Evolutionary conservation across 2,113 vertebrate species (phyloP).

Genomic region (Chitala chitala): DNA sequence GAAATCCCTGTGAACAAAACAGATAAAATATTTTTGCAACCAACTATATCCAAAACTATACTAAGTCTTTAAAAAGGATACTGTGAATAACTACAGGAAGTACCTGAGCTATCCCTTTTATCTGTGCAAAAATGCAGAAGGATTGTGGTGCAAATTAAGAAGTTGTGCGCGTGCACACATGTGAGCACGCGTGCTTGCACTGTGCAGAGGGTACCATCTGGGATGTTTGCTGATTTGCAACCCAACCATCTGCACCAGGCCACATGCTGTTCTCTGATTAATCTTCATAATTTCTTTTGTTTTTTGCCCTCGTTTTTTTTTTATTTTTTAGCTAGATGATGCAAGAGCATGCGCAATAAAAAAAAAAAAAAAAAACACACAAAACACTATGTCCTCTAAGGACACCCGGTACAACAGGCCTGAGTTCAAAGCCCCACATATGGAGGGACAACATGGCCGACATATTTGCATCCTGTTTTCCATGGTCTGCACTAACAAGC

Average conservation of each 20-base stretch:
- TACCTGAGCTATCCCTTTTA: neutral
- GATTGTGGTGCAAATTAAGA: neutral
- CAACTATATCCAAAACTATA: too few relatives aligned
- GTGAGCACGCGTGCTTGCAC: too few relatives aligned
- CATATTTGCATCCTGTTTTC: too few relatives aligned
- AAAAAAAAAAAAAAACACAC: neutral
- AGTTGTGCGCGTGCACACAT: neutral
- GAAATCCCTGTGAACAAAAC: too few relatives aligned
- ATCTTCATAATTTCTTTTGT: conserved; percentile 15
- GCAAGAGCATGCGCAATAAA: neutral
- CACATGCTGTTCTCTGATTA: conserved; percentile 11
- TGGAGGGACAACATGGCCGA: too few relatives aligned
- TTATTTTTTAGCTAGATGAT: neutral
- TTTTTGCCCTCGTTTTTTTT: neutral
- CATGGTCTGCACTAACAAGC: too few relatives aligned
- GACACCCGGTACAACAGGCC: too few relatives aligned
- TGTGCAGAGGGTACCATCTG: conserved; percentile 11
- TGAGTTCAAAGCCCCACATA: too few relatives aligned
- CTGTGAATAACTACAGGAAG: too few relatives aligned
- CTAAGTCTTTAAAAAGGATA: too few relatives aligned
- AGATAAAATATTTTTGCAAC: too few relatives aligned
- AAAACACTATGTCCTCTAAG: too few relatives aligned
- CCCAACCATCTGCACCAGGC: conserved; percentile 6
- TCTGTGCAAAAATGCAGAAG: neutral
- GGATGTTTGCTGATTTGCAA: conserved; percentile 11